phyloP scores from a whole-genome alignment of 1,140 invertebrate genomes.

The Acromyrmex heyeri region DNA sequence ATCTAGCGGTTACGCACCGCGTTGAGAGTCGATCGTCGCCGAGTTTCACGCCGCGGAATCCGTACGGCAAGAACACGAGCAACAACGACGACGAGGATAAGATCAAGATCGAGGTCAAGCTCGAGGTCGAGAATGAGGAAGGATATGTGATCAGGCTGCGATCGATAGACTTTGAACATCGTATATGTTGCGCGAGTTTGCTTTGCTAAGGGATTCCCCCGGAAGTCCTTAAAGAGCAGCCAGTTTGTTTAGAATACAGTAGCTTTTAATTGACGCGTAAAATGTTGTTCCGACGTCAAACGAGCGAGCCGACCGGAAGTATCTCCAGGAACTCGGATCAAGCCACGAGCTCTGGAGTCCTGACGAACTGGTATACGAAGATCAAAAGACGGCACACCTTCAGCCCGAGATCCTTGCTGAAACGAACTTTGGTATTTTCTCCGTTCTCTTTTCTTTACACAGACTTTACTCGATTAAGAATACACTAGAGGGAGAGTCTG shows the following conservation, averaged over 20 bases:
- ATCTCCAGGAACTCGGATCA: conserved; percentile 67
- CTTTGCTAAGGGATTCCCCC: neutral
- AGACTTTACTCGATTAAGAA: neutral
- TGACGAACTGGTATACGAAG: conserved; percentile 86
- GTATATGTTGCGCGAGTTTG: neutral
- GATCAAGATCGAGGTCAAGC: neutral
- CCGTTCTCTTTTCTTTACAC: neutral
- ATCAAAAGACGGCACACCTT: conserved; percentile 85
- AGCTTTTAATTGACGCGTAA: conserved; percentile 2
- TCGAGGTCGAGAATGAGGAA: neutral
- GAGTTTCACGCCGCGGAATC: neutral
- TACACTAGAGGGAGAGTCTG: no score
- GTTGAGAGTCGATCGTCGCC: neutral
- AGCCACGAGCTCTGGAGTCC: conserved; percentile 80
- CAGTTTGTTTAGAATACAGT: neutral
- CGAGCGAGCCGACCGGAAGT: conserved; percentile 80
- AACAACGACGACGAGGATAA: neutral
- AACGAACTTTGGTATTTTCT: conserved; percentile 83
- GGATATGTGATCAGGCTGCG: neutral
- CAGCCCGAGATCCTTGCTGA: conserved; percentile 84
- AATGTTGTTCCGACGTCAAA: conserved; percentile 81
- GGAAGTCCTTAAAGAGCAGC: neutral
- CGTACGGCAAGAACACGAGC: neutral
- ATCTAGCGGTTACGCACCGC: neutral
- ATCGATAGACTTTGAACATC: neutral